These are phyloP conservation scores for Leucosticte australis DNA, from an alignment of 2,113 vertebrate species.

Conservation along the genomic window DNA sequence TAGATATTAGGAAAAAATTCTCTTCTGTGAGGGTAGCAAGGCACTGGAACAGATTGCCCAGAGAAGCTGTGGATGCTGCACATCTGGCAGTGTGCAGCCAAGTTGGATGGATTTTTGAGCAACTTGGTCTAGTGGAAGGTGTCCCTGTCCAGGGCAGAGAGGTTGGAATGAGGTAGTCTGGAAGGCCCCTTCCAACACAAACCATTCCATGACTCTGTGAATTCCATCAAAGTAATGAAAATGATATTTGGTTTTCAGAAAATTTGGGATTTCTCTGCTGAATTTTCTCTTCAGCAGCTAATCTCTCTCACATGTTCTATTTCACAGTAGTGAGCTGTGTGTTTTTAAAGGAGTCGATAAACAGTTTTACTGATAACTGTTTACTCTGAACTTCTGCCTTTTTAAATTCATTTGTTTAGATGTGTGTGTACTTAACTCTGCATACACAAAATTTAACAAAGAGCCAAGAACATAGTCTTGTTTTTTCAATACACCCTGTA, in stretches of 20 bases:
- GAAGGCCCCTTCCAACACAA: background rate
- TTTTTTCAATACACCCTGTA: background rate
- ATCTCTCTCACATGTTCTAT: background rate
- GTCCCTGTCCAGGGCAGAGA: background rate
- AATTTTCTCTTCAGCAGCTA: background rate
- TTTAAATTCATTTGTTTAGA: background rate
- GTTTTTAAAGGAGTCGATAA: background rate
- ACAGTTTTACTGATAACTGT: background rate
- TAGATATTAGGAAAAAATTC: background rate
- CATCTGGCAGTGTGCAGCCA: background rate
- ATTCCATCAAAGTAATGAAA: background rate
- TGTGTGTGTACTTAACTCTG: background rate
- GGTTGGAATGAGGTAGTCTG: background rate
- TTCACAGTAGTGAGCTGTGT: background rate
- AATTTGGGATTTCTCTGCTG: background rate
- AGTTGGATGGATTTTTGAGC: background rate
- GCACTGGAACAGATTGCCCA: background rate
- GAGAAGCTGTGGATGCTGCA: background rate
- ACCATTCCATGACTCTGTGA: background rate
- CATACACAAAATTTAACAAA: background rate
- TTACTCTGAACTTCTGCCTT: background rate
- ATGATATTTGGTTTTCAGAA: background rate
- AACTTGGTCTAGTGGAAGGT: background rate
- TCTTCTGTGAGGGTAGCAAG: background rate
- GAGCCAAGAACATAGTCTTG: background rate